Conservation (phyloP, 2,888 invertebrate genomes). For the Siphlonurus alternatus region DNA sequence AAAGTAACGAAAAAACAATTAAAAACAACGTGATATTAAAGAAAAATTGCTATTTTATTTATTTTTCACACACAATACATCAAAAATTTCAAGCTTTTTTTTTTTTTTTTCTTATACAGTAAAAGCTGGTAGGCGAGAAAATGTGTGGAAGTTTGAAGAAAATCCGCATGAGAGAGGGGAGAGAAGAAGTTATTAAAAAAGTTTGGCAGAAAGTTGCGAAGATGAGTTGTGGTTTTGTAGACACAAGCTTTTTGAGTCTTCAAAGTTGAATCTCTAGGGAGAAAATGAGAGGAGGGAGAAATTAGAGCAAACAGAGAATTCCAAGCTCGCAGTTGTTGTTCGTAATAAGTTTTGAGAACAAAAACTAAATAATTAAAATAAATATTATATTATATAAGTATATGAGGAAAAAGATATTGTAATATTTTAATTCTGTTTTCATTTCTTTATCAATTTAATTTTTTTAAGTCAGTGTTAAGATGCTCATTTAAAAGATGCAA, state of each 20-base stretch:
- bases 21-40: background rate
- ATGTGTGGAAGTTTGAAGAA: background rate
- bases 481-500: no score
- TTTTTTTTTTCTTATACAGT: background rate
- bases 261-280: background rate
- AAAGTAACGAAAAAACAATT: background rate
- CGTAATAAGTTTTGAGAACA: no score
- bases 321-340: no score
- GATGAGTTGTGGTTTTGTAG: slow-evolving; percentile 1
- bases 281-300: background rate
- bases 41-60: background rate
- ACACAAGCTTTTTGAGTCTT: background rate
- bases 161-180: background rate
- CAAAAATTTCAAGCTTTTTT: background rate
- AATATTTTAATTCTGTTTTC: no score
- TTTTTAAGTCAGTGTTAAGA: no score
- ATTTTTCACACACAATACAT: background rate
- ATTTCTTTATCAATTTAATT: no score
- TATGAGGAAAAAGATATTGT: no score
- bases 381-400: no score
- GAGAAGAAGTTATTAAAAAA: slow-evolving; percentile 2
- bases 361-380: no score
- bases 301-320: background rate
- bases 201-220: slow-evolving; percentile 2
- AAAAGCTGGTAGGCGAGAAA: background rate